A percentile compares a stretch with the other conserved stretches of the same genome.
phyloP scores from a whole-genome alignment of 2,113 vertebrate species.

The Agapornis roseicollis region DNA sequence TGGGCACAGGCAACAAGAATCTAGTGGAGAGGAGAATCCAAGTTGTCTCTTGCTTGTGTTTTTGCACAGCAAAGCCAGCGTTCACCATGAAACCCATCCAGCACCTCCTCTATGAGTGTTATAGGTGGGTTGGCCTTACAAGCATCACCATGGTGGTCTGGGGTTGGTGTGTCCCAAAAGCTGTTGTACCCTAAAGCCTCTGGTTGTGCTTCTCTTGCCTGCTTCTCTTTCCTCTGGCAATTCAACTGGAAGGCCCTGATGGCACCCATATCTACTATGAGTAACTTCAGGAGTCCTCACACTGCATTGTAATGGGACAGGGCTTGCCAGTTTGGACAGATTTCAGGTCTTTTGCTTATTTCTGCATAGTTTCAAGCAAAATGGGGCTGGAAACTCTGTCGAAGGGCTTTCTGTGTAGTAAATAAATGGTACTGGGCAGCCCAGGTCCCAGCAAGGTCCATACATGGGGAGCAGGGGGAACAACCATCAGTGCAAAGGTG shows the following conservation, averaged over 20 bases:
- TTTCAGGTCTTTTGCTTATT: not conserved
- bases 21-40: not conserved
- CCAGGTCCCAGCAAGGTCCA: not conserved
- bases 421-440: rapidly evolving
- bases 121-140: not conserved
- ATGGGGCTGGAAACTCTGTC: not conserved
- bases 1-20: not conserved
- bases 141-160: not conserved
- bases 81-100: not conserved
- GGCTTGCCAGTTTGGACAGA: not conserved
- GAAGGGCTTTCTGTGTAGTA: not conserved
- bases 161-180: not conserved
- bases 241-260: not conserved
- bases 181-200: not conserved
- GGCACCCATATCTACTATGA: no score
- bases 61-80: not conserved
- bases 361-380: not conserved
- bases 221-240: not conserved
- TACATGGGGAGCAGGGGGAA: rapidly evolving
- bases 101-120: rapidly evolving
- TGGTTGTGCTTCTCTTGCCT: rapidly evolving
- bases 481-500: rapidly evolving
- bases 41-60: not conserved
- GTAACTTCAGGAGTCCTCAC: not conserved
- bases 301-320: not conserved